Conservation (phyloP, 2,888 invertebrate genomes). For the Endomychus coccineus region DNA sequence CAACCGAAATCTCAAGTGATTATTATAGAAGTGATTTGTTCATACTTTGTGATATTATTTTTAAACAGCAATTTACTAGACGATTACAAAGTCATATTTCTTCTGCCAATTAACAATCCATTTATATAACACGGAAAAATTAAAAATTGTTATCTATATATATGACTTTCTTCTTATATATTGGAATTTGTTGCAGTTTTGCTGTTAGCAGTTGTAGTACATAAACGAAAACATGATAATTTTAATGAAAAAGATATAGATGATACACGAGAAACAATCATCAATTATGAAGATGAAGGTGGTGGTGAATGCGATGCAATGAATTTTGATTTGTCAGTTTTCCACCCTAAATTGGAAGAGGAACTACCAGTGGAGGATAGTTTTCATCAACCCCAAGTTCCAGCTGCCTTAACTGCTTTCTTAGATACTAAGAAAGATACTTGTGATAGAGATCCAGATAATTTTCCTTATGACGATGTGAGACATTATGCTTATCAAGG, state of each 20-base stretch:
- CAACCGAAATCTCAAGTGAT: too few species aligned
- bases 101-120: too few species aligned
- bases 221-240: slow-evolving; percentile 82
- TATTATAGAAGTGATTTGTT: too few species aligned
- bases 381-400: slow-evolving; percentile 50
- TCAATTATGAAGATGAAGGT: slow-evolving; percentile 96
- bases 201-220: slow-evolving; percentile 80
- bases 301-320: slow-evolving; percentile 97
- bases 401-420: slow-evolving; percentile 83
- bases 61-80: too few species aligned
- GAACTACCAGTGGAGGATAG: slow-evolving; percentile 37
- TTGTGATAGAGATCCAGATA: slow-evolving; percentile 86
- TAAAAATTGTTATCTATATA: too few species aligned
- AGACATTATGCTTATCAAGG: slow-evolving; percentile 98
- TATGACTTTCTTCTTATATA: slow-evolving; percentile 8
- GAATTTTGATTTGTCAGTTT: slow-evolving; percentile 79
- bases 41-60: too few species aligned
- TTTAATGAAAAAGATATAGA: slow-evolving; percentile 88
- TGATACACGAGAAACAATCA: slow-evolving; percentile 94
- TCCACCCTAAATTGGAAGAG: slow-evolving; percentile 45
- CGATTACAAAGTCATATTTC: too few species aligned
- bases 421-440: slow-evolving; percentile 82
- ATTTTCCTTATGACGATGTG: slow-evolving; percentile 91
- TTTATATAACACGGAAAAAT: too few species aligned
- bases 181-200: slow-evolving; percentile 52